Evolutionary conservation across 1,140 invertebrate genomes (phyloP).

Genomic region (Brachionus plicatilis): DNA sequence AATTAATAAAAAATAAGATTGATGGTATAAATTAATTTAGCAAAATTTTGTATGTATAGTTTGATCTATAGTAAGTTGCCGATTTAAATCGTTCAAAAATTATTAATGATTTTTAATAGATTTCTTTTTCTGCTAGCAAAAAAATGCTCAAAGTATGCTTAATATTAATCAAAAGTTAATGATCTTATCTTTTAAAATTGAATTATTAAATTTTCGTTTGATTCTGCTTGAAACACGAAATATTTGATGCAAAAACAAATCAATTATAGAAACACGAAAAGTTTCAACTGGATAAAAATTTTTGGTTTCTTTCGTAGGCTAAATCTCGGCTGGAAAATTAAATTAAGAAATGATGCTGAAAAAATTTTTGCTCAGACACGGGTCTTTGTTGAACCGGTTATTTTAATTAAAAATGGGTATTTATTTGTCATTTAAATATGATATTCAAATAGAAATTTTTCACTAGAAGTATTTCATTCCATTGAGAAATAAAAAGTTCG

Average conservation of each 20-base stretch:
- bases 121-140: neutral
- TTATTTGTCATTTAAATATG: slow-evolving; percentile 2
- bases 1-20: neutral
- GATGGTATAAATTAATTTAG: neutral
- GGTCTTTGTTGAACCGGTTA: neutral
- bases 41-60: neutral
- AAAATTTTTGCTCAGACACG: neutral
- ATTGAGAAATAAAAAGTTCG: neutral
- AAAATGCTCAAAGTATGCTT: slow-evolving; percentile 1
- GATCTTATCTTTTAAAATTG: slow-evolving; percentile 26
- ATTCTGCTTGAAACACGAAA: neutral
- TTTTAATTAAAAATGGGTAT: neutral
- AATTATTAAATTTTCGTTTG: slow-evolving; percentile 7
- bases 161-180: slow-evolving; percentile 36
- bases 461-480: neutral
- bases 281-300: neutral
- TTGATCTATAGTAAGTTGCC: neutral
- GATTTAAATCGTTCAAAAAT: slow-evolving; percentile 18
- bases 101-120: slow-evolving; percentile 31
- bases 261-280: slow-evolving; percentile 3
- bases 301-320: neutral
- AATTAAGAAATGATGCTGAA: neutral
- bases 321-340: neutral
- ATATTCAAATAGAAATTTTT: neutral
- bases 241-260: neutral